Base-by-base conservation (phyloP, 2,888 invertebrate species). In the Agriotes lineatus region DNA sequence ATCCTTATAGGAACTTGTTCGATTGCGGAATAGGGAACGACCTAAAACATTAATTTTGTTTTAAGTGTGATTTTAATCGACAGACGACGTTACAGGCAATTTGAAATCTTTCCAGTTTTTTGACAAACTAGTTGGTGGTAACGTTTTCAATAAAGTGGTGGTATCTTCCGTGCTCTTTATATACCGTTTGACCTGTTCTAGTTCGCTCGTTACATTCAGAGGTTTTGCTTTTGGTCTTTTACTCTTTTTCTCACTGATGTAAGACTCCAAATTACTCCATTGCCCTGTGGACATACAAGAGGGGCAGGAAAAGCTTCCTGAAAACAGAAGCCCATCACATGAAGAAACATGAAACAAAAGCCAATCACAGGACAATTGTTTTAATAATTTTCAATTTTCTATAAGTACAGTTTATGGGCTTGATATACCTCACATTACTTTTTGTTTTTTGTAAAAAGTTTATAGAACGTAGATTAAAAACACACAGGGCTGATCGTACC, bases 251-350 rank as follows among this genome's bases (percentile, higher is more conserved):
- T 77, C 69, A 9, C 65, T 72, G 2, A 90, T 78, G 63, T 87
- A 81, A 70, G 86, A 85, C 77, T 90, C 88, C 52, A 91, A 82
- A 74, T 84, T 85, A 76, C 82, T 86, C 89, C 93, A 91, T 19
- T 90, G 86, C 1, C 92, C 91, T 69, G 86, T 87, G n/a, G 88
- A 82, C 80, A 89, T 89, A 78, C 93, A 93, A 71, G 85, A 87
- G 19, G 90, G 88, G 77, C 94, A 94, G 54, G 90, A 79, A 78
- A 92, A 93, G 75, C 88, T 89, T 58, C 93, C 93, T 93, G 80
- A 6, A 86, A 66, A 10, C 63, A 54, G 12, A 45, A 12, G 30
- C 19, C 1, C n/a, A 6, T n/a, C 6, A 12, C n/a, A n/a, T n/a
- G n/a, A n/a, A n/a, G n/a, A n/a, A n/a, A n/a, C n/a, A n/a, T n/a